These are phyloP conservation scores for Netelia inedita DNA, from an alignment of 2,888 invertebrate species.

Conservation along the genomic window DNA sequence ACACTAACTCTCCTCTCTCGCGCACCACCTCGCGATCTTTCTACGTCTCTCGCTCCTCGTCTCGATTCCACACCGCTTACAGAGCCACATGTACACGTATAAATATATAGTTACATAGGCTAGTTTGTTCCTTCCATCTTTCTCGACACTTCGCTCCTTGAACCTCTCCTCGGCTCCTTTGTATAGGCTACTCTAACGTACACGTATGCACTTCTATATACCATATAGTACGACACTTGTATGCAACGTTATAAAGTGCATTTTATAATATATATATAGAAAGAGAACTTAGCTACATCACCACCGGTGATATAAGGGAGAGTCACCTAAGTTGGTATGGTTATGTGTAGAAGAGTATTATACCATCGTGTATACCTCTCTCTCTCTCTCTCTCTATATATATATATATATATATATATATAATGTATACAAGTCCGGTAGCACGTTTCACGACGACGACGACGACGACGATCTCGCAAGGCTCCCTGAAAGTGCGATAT, in stretches of 20 bases:
- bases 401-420: neutral
- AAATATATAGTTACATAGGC: constrained; percentile 17
- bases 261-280: neutral
- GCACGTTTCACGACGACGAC: constrained; percentile 40
- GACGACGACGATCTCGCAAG: constrained; percentile 1
- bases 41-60: constrained; percentile 50
- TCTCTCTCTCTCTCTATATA: too few species aligned
- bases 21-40: constrained; percentile 25
- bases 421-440: constrained; percentile 2
- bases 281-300: neutral
- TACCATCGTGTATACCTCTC: neutral
- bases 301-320: too few species aligned
- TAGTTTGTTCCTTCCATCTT: constrained; percentile 1
- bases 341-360: too few species aligned
- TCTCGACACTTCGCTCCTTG: neutral
- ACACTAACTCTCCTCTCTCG: constrained; percentile 40
- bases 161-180: neutral
- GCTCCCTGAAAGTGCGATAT: constrained; percentile 26
- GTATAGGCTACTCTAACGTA: too few species aligned
- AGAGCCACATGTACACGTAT: constrained; percentile 25
- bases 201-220: too few species aligned
- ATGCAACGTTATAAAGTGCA: too few species aligned
- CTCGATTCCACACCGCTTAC: constrained; percentile 47
- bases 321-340: too few species aligned
- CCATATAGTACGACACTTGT: too few species aligned